These are phyloP conservation scores for Sesamia nonagrioides DNA, from an alignment of 1,140 invertebrate genomes.

Conservation along the genomic window DNA sequence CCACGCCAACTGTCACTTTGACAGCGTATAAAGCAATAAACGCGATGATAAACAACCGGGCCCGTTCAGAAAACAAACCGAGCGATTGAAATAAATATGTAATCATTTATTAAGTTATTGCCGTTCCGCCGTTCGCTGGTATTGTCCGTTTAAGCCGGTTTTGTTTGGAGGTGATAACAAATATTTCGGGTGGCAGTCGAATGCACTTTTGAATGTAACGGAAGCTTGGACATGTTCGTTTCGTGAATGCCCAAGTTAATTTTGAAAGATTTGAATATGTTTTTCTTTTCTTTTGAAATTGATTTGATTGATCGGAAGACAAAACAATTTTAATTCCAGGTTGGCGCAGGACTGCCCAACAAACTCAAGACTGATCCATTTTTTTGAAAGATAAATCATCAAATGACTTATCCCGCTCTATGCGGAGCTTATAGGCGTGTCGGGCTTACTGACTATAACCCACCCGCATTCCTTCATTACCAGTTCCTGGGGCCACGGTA, in stretches of 20 bases:
- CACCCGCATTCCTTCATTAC: no score
- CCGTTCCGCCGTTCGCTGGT: constrained; percentile 48
- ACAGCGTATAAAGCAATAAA: constrained; percentile 71
- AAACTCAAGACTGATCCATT: no score
- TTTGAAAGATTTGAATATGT: not conserved
- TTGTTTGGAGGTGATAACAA: constrained; percentile 46
- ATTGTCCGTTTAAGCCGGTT: constrained; percentile 51
- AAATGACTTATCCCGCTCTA: no score
- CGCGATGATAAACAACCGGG: constrained; percentile 60
- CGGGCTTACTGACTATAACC: no score
- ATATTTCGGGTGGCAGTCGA: constrained; percentile 46
- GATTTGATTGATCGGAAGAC: no score
- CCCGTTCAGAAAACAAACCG: constrained; percentile 60
- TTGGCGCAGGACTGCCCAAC: no score
- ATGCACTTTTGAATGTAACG: constrained; percentile 42
- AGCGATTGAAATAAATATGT: constrained; percentile 65
- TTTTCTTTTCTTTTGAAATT: not conserved
- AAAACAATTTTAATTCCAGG: no score
- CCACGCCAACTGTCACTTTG: constrained; percentile 66
- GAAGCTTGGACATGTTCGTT: not conserved
- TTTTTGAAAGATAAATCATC: no score
- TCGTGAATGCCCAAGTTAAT: not conserved
- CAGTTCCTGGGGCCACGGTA: no score
- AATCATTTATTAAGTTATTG: constrained; percentile 68
- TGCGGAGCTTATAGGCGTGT: no score